These are phyloP conservation scores for Drosophila melanica DNA, from an alignment of 1,140 invertebrate genomes.

Conservation along the genomic window DNA sequence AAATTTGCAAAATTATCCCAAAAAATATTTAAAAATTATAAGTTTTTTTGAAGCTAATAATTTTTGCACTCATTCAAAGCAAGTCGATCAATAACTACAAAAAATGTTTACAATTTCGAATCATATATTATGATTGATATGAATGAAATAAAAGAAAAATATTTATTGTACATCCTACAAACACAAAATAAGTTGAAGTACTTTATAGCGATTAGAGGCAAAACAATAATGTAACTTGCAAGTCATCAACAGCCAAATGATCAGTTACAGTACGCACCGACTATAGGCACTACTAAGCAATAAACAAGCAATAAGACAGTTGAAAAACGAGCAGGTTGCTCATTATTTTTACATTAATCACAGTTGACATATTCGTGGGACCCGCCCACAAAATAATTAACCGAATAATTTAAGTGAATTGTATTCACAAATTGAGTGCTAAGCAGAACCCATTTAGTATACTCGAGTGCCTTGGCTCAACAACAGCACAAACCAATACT, in stretches of 20 bases:
- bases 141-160: no score
- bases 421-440: conserved; percentile 15
- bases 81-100: no score
- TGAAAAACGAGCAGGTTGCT: background rate
- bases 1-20: no score
- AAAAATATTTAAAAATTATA: no score
- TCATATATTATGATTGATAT: no score
- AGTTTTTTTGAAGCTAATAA: no score
- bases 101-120: no score
- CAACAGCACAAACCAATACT: conserved; percentile 4
- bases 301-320: background rate
- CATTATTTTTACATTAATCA: conserved; percentile 41
- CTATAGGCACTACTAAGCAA: background rate
- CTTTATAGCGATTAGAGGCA: background rate
- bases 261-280: conserved; percentile 27
- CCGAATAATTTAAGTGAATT: background rate
- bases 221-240: background rate
- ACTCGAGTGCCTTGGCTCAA: background rate
- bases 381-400: conserved; percentile 9
- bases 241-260: conserved; percentile 8
- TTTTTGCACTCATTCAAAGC: no score
- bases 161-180: no score
- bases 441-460: background rate
- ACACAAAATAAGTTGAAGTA: background rate
- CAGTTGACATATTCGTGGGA: background rate